These are phyloP conservation scores for Lasioglossum vierecki DNA, from an alignment of 2,888 invertebrate species.

Conservation along the genomic window DNA sequence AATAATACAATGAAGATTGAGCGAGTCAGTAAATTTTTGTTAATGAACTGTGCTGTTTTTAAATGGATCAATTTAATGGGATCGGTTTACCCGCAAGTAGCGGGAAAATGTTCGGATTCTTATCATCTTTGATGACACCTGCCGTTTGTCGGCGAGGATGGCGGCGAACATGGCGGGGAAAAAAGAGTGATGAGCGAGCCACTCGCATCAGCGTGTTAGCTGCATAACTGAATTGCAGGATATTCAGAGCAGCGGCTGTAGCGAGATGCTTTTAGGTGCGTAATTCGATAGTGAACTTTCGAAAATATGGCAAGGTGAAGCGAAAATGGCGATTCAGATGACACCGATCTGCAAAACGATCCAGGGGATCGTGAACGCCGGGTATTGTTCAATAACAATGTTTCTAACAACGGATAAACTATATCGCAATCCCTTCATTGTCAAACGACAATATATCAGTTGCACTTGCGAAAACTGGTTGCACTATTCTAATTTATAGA, in stretches of 20 bases:
- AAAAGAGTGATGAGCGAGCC: conserved; percentile 62
- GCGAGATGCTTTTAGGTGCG: conserved; percentile 75
- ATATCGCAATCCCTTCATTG: background rate
- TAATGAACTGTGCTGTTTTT: too few species aligned
- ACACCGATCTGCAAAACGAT: conserved; percentile 36
- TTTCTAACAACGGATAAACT: background rate
- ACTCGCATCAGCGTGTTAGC: conserved; percentile 67
- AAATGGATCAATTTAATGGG: background rate
- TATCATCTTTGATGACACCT: conserved; percentile 44
- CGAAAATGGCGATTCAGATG: conserved; percentile 42
- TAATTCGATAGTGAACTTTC: conserved; percentile 76
- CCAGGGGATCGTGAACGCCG: conserved; percentile 11
- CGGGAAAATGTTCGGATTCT: conserved; percentile 27
- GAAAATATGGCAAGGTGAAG: conserved; percentile 68
- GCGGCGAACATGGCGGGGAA: conserved; percentile 27
- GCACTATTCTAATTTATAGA: background rate
- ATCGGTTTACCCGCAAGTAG: conserved; percentile 19
- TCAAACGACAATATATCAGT: background rate
- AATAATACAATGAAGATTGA: too few species aligned
- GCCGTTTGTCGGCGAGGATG: conserved; percentile 36
- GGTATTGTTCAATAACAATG: conserved; percentile 5
- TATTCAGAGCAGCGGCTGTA: conserved; percentile 71
- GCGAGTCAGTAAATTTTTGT: background rate
- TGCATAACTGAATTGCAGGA: conserved; percentile 74
- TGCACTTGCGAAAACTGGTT: background rate